A percentile compares a stretch with the other conserved stretches of the same genome.
These are phyloP conservation scores for Bolborhynchus lineola DNA, from an alignment of 2,113 vertebrate genomes.

Conservation along the genomic window DNA sequence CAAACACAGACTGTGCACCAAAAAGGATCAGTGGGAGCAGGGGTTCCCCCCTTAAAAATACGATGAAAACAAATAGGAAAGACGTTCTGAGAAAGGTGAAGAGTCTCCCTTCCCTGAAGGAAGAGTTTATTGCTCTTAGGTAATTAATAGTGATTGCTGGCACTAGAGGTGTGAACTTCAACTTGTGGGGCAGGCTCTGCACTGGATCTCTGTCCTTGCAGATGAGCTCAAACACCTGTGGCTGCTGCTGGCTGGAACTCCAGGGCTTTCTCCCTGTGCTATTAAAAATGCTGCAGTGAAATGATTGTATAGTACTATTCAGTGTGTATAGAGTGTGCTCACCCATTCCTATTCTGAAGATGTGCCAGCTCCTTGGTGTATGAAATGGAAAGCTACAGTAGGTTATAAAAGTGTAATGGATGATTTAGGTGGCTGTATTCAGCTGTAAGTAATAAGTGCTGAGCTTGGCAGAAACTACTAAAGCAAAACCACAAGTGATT, in stretches of 20 bases:
- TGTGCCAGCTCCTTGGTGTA: constrained; percentile 60
- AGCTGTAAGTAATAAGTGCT: constrained; percentile 81
- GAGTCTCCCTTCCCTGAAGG: neutral
- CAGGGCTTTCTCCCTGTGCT: neutral
- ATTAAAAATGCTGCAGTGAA: neutral
- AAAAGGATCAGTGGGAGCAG: rapidly evolving
- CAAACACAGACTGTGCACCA: neutral
- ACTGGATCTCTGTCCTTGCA: neutral
- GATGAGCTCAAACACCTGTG: neutral
- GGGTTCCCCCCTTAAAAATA: neutral
- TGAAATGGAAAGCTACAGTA: constrained; percentile 70
- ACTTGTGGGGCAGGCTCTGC: neutral
- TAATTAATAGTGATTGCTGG: neutral
- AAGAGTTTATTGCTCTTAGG: neutral
- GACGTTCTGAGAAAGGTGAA: neutral
- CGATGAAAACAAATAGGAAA: neutral
- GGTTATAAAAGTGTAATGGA: constrained; percentile 81
- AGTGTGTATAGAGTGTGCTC: neutral
- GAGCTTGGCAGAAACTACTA: constrained; percentile 78
- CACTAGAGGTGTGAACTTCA: neutral
- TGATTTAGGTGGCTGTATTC: constrained; percentile 76
- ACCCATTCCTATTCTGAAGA: constrained; percentile 62
- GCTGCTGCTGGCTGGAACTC: neutral
- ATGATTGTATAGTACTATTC: neutral
- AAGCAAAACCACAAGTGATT: constrained; percentile 79